Evolutionary conservation across 2,888 invertebrate genomes (phyloP), one percentile per base, ranked within the genome.

Genomic region (Hydrotaea cyrtoneurina): DNA sequence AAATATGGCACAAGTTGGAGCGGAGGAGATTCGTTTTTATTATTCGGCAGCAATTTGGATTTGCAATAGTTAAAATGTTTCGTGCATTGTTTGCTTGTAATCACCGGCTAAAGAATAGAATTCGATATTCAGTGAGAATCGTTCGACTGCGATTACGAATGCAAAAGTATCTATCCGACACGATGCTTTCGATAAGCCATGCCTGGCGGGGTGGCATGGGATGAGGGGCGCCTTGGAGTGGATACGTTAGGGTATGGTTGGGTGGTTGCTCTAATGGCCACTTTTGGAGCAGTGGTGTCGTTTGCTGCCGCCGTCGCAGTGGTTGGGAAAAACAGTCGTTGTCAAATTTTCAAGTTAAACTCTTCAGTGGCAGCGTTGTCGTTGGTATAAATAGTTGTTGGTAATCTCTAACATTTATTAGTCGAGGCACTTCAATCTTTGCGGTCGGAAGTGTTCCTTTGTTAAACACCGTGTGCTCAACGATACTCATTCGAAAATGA

Each of bases 371-470:
- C 77, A 79, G 57, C 31, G 55, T 21, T 57, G 62, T 64, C 43
- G 62, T 64, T 62, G 72, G 87, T 88, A 88, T 88, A 88, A 88
- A 88, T 87, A 88, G 76, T 82, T 81, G 85, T 71, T 76, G 72
- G 55, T 82, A 76, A 85, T 78, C 76, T 79, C 64, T 72, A 78
- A 75, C 64, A 55, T 78, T 79, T 83, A 86, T 86, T 86, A 87
- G 87, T 87, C 82, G 86, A 62, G 81, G 62, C 77, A 82, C 76
- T 86, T 78, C 83, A 77, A 78, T 86, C 77, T 50, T 62, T 75
- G 53, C 73, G 85, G 31, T 74, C 82, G 55, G 75, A 86, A 80
- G 73, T 79, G 55, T 55, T 77, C 53, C 77, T 55, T 77, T n/a
- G 43, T 50, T 50, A 19, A 15, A 62, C 23, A 17, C 17, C 26